phyloP scores from a whole-genome alignment of 2,113 vertebrate species.

The Seriola aureovittata region DNA sequence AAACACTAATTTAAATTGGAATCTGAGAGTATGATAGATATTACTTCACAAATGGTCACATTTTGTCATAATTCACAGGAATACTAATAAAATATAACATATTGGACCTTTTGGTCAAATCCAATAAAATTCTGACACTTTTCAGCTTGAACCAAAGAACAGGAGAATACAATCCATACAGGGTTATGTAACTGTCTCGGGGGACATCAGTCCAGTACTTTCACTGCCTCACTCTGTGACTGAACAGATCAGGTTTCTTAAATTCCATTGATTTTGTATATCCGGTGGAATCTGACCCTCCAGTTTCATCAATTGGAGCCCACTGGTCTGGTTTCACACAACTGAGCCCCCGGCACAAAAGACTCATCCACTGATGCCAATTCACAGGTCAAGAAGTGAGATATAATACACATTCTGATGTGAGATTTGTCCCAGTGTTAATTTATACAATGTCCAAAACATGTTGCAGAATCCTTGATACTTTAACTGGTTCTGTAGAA shows the following conservation, averaged over 20 bases:
- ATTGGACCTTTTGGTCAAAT: too few relatives aligned
- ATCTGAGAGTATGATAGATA: too few relatives aligned
- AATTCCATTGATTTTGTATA: neutral
- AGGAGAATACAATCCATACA: neutral
- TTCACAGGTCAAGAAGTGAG: too few relatives aligned
- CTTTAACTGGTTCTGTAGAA: neutral
- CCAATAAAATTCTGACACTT: neutral
- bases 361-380: too few relatives aligned
- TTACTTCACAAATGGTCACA: neutral
- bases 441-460: too few relatives aligned
- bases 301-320: neutral
- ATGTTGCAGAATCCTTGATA: too few relatives aligned
- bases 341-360: neutral
- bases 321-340: neutral
- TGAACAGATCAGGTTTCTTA: neutral
- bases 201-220: neutral
- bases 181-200: constrained; percentile 14
- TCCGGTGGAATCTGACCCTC: constrained; percentile 1
- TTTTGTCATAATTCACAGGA: neutral
- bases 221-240: neutral
- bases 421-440: too few relatives aligned
- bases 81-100: too few relatives aligned
- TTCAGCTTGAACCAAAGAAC: neutral
- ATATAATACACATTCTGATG: too few relatives aligned
- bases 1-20: too few relatives aligned